phyloP scores from a whole-genome alignment of 1,140 invertebrate species.

The Drosophila parvula region DNA sequence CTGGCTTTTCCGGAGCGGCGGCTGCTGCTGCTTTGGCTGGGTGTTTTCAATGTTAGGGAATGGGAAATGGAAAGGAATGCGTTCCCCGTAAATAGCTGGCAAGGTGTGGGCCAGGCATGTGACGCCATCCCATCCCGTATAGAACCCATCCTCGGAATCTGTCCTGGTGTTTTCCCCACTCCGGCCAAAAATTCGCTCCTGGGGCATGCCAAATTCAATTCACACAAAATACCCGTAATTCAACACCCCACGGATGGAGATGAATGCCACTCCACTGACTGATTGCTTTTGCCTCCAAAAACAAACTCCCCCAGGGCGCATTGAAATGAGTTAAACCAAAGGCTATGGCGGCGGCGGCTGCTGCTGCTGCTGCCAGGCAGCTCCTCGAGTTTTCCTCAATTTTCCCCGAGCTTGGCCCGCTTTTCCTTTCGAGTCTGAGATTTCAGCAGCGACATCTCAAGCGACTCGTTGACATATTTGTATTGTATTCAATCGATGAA shows the following conservation, averaged over 20 bases:
- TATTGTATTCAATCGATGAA: conserved; percentile 83
- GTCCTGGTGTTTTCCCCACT: not conserved
- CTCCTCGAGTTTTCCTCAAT: conserved; percentile 20
- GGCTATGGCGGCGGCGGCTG: not conserved
- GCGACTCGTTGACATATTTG: conserved; percentile 82
- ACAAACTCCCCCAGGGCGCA: conserved; percentile 65
- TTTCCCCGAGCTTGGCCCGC: conserved; percentile 11
- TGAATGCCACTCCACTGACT: conserved; percentile 72
- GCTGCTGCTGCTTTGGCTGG: conserved; percentile 16
- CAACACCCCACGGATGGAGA: conserved; percentile 71
- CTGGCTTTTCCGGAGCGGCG: conserved; percentile 14
- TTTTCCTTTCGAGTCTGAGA: conserved; percentile 57
- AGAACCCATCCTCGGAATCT: conserved; percentile 13
- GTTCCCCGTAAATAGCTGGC: conserved; percentile 76
- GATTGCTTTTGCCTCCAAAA: conserved; percentile 70
- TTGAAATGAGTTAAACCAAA: conserved; percentile 77
- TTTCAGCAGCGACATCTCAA: conserved; percentile 77
- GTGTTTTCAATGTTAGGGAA: not conserved
- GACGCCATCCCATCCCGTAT: conserved; percentile 21
- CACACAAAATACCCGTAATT: conserved; percentile 82
- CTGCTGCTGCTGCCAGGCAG: conserved; percentile 3
- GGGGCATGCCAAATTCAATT: conserved; percentile 77
- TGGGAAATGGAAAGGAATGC: conserved; percentile 66
- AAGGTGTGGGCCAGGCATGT: conserved; percentile 64
- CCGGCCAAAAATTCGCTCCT: not conserved